A percentile compares a stretch with the other conserved stretches of the same genome.
phyloP scores from a whole-genome alignment of 2,797 vertebrate species.

The Botia kubotai region DNA sequence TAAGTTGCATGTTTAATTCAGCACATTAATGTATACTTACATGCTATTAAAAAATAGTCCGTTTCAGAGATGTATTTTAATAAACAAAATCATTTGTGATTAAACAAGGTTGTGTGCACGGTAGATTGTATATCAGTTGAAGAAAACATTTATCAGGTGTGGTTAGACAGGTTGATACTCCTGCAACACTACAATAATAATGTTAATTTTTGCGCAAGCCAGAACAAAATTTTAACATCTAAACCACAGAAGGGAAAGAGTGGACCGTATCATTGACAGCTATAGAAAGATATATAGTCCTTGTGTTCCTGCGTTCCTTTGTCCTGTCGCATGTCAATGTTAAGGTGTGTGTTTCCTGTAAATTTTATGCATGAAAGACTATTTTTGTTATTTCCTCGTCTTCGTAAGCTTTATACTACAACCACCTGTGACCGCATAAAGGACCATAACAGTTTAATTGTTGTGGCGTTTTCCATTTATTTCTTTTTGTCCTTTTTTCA shows the following conservation, averaged over 20 bases:
- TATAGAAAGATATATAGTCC: conserved; percentile 46
- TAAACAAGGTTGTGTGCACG: background rate
- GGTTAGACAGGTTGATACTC: conserved; percentile 28
- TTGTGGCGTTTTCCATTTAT: too few relatives aligned
- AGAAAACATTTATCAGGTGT: conserved; percentile 21
- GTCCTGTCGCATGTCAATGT: conserved; percentile 46
- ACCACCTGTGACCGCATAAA: too few relatives aligned
- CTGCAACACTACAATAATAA: conserved; percentile 22
- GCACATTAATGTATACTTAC: too few relatives aligned
- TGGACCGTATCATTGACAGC: background rate
- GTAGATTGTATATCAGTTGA: background rate
- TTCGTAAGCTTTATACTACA: too few relatives aligned
- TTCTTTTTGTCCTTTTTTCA: too few relatives aligned
- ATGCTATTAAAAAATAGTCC: too few relatives aligned
- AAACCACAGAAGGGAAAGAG: conserved; percentile 67
- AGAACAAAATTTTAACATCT: conserved; percentile 38
- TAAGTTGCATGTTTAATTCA: too few relatives aligned
- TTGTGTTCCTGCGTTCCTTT: conserved; percentile 14
- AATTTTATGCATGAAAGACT: too few relatives aligned
- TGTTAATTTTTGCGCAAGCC: conserved; percentile 13
- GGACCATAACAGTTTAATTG: too few relatives aligned
- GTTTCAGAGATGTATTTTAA: too few relatives aligned
- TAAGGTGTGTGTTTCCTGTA: too few relatives aligned
- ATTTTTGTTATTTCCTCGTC: too few relatives aligned
- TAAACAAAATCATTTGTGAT: background rate